Base-by-base conservation (phyloP, 2,113 vertebrate species). In the Athene cunicularia region DNA sequence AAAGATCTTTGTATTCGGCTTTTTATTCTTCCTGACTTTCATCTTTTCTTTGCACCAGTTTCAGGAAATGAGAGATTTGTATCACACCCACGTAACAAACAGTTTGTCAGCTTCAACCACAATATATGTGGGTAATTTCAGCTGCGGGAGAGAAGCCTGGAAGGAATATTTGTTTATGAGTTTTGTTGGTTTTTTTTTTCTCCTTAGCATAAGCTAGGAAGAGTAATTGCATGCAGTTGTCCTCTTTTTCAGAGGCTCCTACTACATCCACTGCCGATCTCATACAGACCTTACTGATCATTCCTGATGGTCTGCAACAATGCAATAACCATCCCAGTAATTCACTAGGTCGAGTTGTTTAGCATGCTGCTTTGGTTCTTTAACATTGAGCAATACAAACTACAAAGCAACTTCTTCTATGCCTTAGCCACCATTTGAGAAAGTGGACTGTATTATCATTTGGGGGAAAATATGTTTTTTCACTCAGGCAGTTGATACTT, bases 11-110 rank as follows among this genome's bases (percentile, higher is more conserved):
- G 6, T 53, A 37, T 81, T 81, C 2, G 1, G 7, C 8, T 75
- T 93, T 82, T 71, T 79, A 18, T 89, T 94, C 26, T 74, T 74
- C 23, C 73, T 83, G 17, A 67, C 13, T 84, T 88, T 81, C 28
- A 45, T 88, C 15, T 9, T 93, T 94, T 52, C 49, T 66, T 76
- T 94, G 37, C 49, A 59, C 27, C 15, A 58, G 18, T 83, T 80
- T 94, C 26, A 32, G 88, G 71, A 97, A 97, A 93, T 95, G 72
- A 88, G 79, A 86, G 74, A 96, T 96, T 92, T 73, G 45, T 94
- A 93, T 96, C 90, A 96, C 58, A 72, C 63, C 87, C 90, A 76
- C 12, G 0, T 94, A 89, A 81, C 68, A 63, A 91, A 50, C 62
- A 63, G 60, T 95, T 93, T 95, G 86, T 93, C 86, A 95, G 73